Base-by-base conservation (phyloP, 1,140 invertebrate species). In the Tetragonula clypearis region DNA sequence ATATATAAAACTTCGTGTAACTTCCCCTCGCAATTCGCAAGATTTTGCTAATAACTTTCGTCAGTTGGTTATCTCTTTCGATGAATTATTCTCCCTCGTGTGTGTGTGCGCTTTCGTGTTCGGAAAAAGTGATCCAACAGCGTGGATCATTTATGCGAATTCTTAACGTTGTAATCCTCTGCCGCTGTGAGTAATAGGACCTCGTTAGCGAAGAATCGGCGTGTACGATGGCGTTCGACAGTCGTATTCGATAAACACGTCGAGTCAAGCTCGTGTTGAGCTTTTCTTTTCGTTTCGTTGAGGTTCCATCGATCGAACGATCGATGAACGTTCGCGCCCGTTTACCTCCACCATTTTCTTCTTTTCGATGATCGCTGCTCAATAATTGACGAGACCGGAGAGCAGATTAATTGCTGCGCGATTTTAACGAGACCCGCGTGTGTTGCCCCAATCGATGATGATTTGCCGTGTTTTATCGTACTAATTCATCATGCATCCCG, bases 321-420 rank as follows among this genome's bases (percentile, higher is more conserved):
- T 82, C 49, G 58, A 30, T 6, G 30, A 82, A 60, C 66, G n/a
- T 66, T 77, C 30, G 62, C n/a, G 41, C 65, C n/a, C 1, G 1
- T 23, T 60, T 49, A 73, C 55, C n/a, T n/a, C 68, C 73, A 87
- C 66, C 58, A 82, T 85, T 87, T 88, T 88, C 85, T 83, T 69
- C 76, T 73, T 72, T 73, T 72, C 14, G 65, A 76, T 71, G 73
- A 76, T 72, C 87, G 79, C 58, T 79, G 87, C 65, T 66, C 79
- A 83, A 82, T 88, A 84, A 89, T 88, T 88, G 82, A 86, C 73
- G 66, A 84, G 78, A 75, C 58, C n/a, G 75, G 78, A 76, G 75
- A 35, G 56, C 60, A 75, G 79, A 88, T 89, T 82, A 89, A 89
- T 87, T 88, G 79, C 56, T 71, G 71, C 35, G 41, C 75, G 60